phyloP scores from a whole-genome alignment of 2,888 invertebrate genomes.

The Polydrusus tereticollis region DNA sequence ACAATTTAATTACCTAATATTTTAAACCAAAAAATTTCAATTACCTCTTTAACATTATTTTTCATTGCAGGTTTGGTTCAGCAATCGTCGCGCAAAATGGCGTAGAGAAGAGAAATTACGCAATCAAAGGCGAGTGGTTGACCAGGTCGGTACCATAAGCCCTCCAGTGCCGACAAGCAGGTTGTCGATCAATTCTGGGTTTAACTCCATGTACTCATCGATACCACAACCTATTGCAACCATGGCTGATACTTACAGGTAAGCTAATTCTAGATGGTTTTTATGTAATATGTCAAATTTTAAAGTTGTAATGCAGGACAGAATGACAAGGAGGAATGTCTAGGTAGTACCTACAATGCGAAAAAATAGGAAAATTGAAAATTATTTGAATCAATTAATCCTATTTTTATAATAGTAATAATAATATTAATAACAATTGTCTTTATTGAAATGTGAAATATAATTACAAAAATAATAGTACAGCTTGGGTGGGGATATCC shows the following conservation, averaged over 20 bases:
- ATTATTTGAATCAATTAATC: too few species aligned
- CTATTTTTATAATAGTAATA: too few species aligned
- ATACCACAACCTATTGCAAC: constrained; percentile 95
- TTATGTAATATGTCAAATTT: too few species aligned
- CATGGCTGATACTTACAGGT: constrained; percentile 91
- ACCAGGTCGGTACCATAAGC: constrained; percentile 69
- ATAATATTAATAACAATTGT: too few species aligned
- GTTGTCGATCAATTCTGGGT: constrained; percentile 85
- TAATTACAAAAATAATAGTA: too few species aligned
- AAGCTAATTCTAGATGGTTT: constrained; percentile 50
- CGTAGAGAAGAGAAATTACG: constrained; percentile 98
- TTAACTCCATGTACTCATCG: constrained; percentile 95
- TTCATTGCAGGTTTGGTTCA: constrained; percentile 95
- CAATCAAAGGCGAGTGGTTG: constrained; percentile 84
- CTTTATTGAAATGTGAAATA: too few species aligned
- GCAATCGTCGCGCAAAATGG: constrained; percentile 99
- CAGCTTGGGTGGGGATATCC: too few species aligned
- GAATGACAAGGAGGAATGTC: too few species aligned
- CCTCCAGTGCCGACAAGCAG: constrained; percentile 74
- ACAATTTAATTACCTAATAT: too few species aligned
- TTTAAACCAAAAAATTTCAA: neutral
- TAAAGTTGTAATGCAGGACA: too few species aligned
- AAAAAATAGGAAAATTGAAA: too few species aligned
- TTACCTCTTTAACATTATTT: neutral
- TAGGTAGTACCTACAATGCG: too few species aligned